Conservation (phyloP, 1,140 invertebrate genomes). For the Hyles vespertilio region DNA sequence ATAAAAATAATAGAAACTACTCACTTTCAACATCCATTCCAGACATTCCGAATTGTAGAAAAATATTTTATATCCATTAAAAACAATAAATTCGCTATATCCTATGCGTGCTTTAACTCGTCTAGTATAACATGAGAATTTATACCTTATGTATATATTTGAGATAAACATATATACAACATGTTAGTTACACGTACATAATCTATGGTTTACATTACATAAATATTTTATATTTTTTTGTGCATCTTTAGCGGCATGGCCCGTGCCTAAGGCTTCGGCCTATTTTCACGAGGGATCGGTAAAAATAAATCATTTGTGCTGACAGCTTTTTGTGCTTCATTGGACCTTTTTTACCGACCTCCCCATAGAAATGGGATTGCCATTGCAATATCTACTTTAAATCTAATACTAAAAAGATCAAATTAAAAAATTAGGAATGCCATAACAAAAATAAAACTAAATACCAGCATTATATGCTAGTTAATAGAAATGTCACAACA, state of each 20-base stretch:
- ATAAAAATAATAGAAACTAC: no score
- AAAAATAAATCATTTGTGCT: constrained; percentile 7
- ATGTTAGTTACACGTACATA: no score
- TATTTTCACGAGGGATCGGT: constrained; percentile 7
- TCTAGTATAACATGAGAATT: no score
- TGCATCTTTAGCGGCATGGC: constrained; percentile 56
- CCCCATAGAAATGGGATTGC: not conserved
- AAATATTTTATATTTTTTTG: constrained; percentile 31
- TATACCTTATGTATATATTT: no score
- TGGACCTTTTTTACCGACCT: no score
- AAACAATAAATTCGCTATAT: no score
- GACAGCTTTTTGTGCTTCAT: not conserved
- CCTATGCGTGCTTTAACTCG: no score
- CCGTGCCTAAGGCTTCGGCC: constrained; percentile 22
- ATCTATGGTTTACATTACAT: no score
- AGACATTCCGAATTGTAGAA: constrained; percentile 1
- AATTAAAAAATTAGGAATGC: no score
- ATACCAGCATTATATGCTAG: not conserved
- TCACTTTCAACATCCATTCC: no score
- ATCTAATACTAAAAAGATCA: not conserved
- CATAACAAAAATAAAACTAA: no score
- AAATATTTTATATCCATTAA: constrained; percentile 3
- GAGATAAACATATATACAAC: no score
- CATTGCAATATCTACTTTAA: constrained; percentile 4
- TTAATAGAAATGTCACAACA: not conserved